phyloP scores from a whole-genome alignment of 2,888 invertebrate species.

The Hecatera dysodea region DNA sequence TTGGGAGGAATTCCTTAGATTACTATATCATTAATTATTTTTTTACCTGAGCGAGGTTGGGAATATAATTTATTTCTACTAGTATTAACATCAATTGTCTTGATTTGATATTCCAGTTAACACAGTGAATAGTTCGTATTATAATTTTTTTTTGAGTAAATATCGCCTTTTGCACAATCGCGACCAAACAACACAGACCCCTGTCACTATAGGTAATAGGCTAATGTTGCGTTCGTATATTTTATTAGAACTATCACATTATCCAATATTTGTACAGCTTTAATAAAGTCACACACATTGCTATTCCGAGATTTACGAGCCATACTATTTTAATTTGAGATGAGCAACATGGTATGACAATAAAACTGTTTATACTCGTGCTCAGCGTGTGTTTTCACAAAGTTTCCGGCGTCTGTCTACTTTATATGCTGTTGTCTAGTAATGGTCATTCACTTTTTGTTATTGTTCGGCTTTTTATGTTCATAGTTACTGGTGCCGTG shows the following conservation, averaged over 20 bases:
- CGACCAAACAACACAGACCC: not conserved
- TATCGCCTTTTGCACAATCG: not conserved
- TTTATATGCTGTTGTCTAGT: conserved; percentile 64
- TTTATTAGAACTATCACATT: conserved; percentile 29
- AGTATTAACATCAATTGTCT: not conserved
- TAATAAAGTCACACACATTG: conserved; percentile 76
- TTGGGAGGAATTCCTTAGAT: not conserved
- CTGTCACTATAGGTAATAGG: not conserved
- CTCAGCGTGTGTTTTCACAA: conserved; percentile 82
- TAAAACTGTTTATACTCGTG: conserved; percentile 81
- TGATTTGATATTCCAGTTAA: not conserved
- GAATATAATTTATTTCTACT: not conserved
- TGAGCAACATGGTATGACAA: conserved; percentile 81
- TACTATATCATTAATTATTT: not conserved
- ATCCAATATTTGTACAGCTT: conserved; percentile 71
- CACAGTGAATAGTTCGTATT: not conserved
- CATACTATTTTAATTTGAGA: conserved; percentile 82
- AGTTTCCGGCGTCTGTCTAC: conserved; percentile 83
- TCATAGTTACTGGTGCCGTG: conserved; percentile 41
- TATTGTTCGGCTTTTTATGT: conserved; percentile 59
- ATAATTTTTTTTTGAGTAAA: not conserved
- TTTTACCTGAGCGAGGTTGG: not conserved
- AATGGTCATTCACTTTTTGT: conserved; percentile 66
- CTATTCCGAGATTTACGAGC: conserved; percentile 86
- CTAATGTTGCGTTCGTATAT: not conserved